Conservation (phyloP, 2,113 vertebrate genomes). For the Peromyscus polionotus region DNA sequence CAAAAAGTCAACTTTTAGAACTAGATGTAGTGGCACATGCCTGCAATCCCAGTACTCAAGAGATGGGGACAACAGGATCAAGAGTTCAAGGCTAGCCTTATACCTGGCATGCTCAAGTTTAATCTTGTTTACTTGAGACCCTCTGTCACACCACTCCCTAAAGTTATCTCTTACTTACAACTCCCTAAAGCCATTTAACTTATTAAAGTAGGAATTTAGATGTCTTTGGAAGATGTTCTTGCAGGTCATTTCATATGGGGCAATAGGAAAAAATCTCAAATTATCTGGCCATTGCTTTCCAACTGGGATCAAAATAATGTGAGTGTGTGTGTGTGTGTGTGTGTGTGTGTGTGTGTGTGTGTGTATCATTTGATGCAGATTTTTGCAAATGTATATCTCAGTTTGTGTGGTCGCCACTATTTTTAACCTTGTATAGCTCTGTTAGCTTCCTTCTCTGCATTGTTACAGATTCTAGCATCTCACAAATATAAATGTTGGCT, state of each 20-base stretch:
- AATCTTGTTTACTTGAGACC: neutral
- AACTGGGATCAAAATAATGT: constrained; percentile 6
- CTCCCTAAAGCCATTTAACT: neutral
- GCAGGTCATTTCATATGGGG: neutral
- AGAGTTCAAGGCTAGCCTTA: neutral
- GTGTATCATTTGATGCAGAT: neutral
- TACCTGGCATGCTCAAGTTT: neutral
- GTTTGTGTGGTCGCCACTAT: neutral
- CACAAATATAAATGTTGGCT: constrained; percentile 69
- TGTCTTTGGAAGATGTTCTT: constrained; percentile 34
- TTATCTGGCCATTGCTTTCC: constrained; percentile 23
- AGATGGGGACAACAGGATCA: neutral
- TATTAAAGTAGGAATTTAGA: neutral
- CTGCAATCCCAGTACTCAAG: neutral
- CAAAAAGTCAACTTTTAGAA: neutral
- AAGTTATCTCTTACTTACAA: neutral
- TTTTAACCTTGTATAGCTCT: neutral
- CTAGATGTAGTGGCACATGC: neutral
- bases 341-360: neutral
- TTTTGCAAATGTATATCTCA: neutral
- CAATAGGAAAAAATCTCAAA: neutral
- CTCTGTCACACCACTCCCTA: neutral
- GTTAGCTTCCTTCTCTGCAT: constrained; percentile 33
- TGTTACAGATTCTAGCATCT: constrained; percentile 48
- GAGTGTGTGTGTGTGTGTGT: neutral